Base-by-base conservation (phyloP, 2,797 vertebrate species). In the Pseudochromis fuscus region DNA sequence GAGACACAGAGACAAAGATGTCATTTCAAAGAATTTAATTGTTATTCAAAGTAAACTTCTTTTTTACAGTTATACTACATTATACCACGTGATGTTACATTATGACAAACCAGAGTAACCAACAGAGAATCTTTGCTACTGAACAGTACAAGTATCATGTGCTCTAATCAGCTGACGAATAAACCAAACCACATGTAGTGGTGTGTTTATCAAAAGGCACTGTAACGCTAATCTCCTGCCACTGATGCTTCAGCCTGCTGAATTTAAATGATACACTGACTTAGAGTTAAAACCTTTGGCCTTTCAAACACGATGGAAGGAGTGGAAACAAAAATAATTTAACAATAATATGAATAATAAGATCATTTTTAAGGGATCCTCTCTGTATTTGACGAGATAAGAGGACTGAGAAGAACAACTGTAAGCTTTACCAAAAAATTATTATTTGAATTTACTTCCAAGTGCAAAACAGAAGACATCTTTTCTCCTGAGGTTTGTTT, bases 1-100 rank as follows among this genome's bases (percentile, higher is more conserved):
- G 3, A 58, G 2, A 38, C 12, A 51, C 35, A 60, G 1, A 28
- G 30, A 30, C 1, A 49, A 49, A n/a, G n/a, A 24, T 13, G 4
- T 3, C 3, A 64, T 75, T 70, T 75, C 2, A 28, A 33, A 23
- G 23, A 4, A 42, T 79, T 78, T 65, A 56, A 12, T 84, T 50
- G 28, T 50, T 53, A 79, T 57, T 59, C 49, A 75, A 55, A 46
- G 31, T 40, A 60, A 46, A n/a, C n/a, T n/a, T n/a, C n/a, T n/a
- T n/a, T n/a, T n/a, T n/a, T n/a, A n/a, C n/a, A n/a, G n/a, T n/a
- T n/a, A n/a, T n/a, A n/a, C n/a, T n/a, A n/a, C n/a, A n/a, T n/a
- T n/a, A n/a, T n/a, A n/a, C n/a, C n/a, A n/a, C n/a, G n/a, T n/a
- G n/a, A 56, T 31, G 18, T 51, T 13, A 50, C 19, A 57, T 19